Base-by-base conservation (phyloP, 2,888 invertebrate species). In the Chaetoderma sp. region DNA sequence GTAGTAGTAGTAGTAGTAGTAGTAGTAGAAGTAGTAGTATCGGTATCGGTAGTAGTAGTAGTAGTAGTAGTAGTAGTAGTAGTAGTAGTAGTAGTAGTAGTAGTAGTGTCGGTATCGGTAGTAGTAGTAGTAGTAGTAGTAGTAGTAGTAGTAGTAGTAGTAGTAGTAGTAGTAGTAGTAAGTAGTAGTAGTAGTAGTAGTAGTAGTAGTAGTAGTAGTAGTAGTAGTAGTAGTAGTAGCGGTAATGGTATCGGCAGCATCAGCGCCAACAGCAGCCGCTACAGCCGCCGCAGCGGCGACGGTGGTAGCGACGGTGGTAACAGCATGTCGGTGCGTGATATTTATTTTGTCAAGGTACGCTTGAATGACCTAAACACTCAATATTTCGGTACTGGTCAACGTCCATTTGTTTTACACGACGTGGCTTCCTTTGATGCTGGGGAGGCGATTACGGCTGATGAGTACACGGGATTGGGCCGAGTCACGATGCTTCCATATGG, bases 401-500 rank as follows among this genome's bases (percentile, higher is more conserved):
- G 60, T 28, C 79, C 83, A 1, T 82, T 82, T 50, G 71, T 83
- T 18, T 75, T 67, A 56, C 80, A 82, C 36, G 83, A 83, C 58
- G 83, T 83, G 4, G 80, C 83, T 45, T 82, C 83, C 60, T 69
- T 75, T 70, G 78, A 79, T n/a, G 78, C 79, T 0, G 78, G 78
- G 0, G 83, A 83, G 61, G 72, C 81, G 6, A 78, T 83, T 42
- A 76, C 72, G 36, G 79, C 71, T 28, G 63, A 67, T 4, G 79
- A 84, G 60, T 84, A 84, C 68, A 74, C 78, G 6, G 63, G 59
- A 4, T 69, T 76, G 2, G 84, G 82, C 0, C 82, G 91, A 0
- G 93, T 95, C n/a, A 93, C 94, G 0, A 95, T 95, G 83, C 95
- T 95, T 85, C 88, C 86, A 56, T 89, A 88, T 70, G 89, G 90